Evolutionary conservation across 2,797 vertebrate species (phyloP), one percentile per base, ranked within the genome.

Genomic region (Lutjanus argentimaculatus): DNA sequence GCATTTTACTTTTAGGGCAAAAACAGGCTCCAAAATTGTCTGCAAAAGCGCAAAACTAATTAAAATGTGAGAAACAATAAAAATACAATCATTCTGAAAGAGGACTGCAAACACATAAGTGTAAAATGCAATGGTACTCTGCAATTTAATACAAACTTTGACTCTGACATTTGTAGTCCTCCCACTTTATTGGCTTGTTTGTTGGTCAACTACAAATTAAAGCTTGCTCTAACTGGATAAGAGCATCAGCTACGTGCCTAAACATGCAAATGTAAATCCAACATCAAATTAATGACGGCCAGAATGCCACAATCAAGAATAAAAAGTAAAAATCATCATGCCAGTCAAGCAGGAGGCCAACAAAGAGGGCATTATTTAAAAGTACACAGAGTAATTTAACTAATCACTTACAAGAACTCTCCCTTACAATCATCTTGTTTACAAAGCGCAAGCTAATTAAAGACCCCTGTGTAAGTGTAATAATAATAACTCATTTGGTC

Each of bases 401-500:
- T 22, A 52, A 75, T 75, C 66, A 61, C 16, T 42, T 13, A 36
- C 13, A 30, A 52, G 42, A 64, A 42, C 40, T 75, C 49, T 68
- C 51, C 66, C 21, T 68, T 14, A 40, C 81, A 85, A 68, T 65
- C 22, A 63, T 59, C 62, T 81, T 2, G 8, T 77, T 84, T 55
- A 58, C 52, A 72, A 64, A 73, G 51, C 73, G 25, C 5, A n/a
- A 13, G 40, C 14, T 76, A 53, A 76, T 75, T 21, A 83, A 66
- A 77, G 77, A 30, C 42, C 61, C 25, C 63, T 12, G 58, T 52
- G 42, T 36, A 53, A 70, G 55, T 59, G 72, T 46, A 46, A 46
- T 15, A 81, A 75, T 68, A 72, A 88, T 67, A 66, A 85, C 67
- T 49, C 21, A 79, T 40, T 21, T 22, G 55, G 25, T 80, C 48